Base-by-base conservation (phyloP, 2,797 vertebrate genomes). In the Pangasius krempfi region DNA sequence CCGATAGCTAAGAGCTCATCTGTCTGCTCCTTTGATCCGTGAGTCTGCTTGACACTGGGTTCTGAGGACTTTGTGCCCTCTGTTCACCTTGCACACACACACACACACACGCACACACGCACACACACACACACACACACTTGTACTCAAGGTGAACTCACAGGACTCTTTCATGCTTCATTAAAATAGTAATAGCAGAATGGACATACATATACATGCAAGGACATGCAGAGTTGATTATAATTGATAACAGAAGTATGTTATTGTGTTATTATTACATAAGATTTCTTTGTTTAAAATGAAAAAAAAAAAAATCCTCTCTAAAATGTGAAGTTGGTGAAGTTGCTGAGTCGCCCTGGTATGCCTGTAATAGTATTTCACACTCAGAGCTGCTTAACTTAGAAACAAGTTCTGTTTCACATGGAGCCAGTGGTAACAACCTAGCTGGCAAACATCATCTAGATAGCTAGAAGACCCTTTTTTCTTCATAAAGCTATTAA, bases 91-190 rank as follows among this genome's bases (percentile, higher is more conserved):
- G 30, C 25, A 47, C 88, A 72, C 58, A 56, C 64, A 70, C 84
- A 73, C 87, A 37, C 88, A 66, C 58, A 50, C 73, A 50, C 73
- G 50, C 73, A 76, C 75, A 30, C 72, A 75, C 72, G 10, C 37
- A 73, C 2, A 50, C 73, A 50, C 73, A 76, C 73, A 76, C 75
- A 30, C 72, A 75, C 72, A 22, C 37, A 73, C 2, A 44, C 72
- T 76, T 92, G 88, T 80, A 86, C 92, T 93, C 93, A 95, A 94
- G 94, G 93, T 94, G 93, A 95, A 92, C 33, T 91, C 94, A 91
- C 91, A 85, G 91, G 93, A 91, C 92, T 93, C 93, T 94, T 96
- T 94, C 93, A 94, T 91, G 93, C 94, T 94, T 94, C 94, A 92
- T 96, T 94, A 94, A 93, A 95, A 92, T 93, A 88, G 91, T 92